Base-by-base conservation (phyloP, 2,888 invertebrate species). In the Schizotus pectinicornis region DNA sequence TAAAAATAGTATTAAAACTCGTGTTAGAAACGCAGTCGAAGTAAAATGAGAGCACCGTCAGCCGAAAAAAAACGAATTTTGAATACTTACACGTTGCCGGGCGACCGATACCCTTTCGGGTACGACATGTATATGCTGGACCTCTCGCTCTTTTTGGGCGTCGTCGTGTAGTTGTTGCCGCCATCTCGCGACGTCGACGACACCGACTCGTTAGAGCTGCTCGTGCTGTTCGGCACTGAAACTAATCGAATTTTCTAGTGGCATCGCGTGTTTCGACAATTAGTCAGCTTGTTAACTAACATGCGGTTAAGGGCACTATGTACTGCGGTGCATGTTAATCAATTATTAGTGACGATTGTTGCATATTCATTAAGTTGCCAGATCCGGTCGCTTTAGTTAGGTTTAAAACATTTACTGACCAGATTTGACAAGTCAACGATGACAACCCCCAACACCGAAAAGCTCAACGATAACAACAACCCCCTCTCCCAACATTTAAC, bases 181-280 rank as follows among this genome's bases (percentile, higher is more conserved):
- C 83, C 68, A 72, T 86, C 81, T 74, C 86, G 82, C 31, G 88
- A 88, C 68, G 83, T 81, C 56, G 89, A 89, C 63, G 89, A 89
- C 43, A 93, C 88, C 0, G 94, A 94, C 81, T 94, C 94, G 69
- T 89, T 91, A 12, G 93, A 92, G 81, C 93, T 93, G 79, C 92
- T 90, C 11, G 89, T 90, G 65, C 79, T 79, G 61, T 80, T 80
- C 30, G 77, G 70, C 39, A 77, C 78, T 75, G 59, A 36, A 72
- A 69, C 51, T 52, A 13, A 7, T 22, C 22, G 22, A 22, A 22
- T 22, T 22, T 5, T 22, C 5, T 22, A 22, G 35, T 22, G n/a
- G 37, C 43, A 41, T 41, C 8, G 1, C n/a, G 22, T n/a, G 36
- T 7, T 42, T 14, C 3, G 11, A 42, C 9, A 37, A 49, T 11